Base-by-base conservation (phyloP, 2,113 vertebrate genomes). In the Chloropsis hardwickii region DNA sequence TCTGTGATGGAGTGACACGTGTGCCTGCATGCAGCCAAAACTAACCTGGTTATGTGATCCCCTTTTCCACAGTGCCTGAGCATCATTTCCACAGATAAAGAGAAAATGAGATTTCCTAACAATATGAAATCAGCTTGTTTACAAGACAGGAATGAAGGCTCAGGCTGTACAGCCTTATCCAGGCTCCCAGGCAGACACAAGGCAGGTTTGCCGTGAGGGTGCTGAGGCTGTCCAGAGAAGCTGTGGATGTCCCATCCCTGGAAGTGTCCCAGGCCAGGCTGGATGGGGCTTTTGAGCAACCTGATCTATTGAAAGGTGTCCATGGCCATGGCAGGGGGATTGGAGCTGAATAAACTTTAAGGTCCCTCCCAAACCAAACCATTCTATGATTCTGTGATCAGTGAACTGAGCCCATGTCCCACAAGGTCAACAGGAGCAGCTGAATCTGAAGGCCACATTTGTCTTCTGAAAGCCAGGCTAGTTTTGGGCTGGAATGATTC, bases 351-450 rank as follows among this genome's bases (percentile, higher is more conserved):
- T 24, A 37, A 90, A 33, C 8, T 19, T 48, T 15, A 28, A 28
- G 35, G 18, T 62, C 7, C 18, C 10, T 90, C 17, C 35, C 62
- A 62, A 61, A 31, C 9, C 18, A 70, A 90, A 42, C 4, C 35
- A 24, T 28, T 76, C 54, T 9, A 1, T 45, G n/a, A 40, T 40
- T 89, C 12, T 42, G 0, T 56, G 21, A 17, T 23, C 22, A 54
- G 10, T n/a, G 40, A 69, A 42, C 29, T 22, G 23, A 66, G 22
- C 8, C 39, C 31, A 20, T 0, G 0, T 33, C 3, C 0, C 31
- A 70, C 31, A 39, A 64, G 9, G 21, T 50, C 23, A 69, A 6
- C 23, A 61, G 57, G 5, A 84, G 64, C 35, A 47, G 47, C 31
- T n/a, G 35, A 66, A 91, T 42, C 10, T 33, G 22, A 48, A 45